Base-by-base conservation (phyloP, 2,888 invertebrate genomes). In the Trachelus iudaicus region DNA sequence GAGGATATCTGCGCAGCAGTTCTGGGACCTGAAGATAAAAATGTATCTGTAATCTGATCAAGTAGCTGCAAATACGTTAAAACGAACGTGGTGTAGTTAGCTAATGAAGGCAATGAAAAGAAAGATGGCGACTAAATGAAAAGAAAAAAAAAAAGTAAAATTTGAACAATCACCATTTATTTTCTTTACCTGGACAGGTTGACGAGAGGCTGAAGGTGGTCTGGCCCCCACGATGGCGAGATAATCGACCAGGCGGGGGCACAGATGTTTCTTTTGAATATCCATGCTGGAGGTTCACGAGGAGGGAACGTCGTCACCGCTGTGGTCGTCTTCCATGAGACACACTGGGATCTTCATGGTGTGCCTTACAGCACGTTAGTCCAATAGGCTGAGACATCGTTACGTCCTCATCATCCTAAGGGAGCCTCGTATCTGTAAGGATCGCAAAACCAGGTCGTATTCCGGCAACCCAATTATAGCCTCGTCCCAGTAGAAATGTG, bases 201-300 rank as follows among this genome's bases (percentile, higher is more conserved):
- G 95, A 82, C 95, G 94, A 85, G 97, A 94, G 83, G 94, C 92
- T 87, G 94, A 93, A 74, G 94, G 95, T 73, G 97, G 96, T 84
- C 96, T 94, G 40, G 97, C 97, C 87, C 99, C 99, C 87, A 99
- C 98, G 89, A 99, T 97, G 86, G 99, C 97, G 91, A 99, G 94
- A 93, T 99, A 99, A 94, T 99, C 99, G 93, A 97, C 96, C 89
- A 97, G 93, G 86, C 97, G 95, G 89, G 97, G 97, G 91, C 97
- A 97, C 87, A 97, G 92, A 89, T 95, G 95, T 91, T 96, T 95
- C 90, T 95, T 95, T 92, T 97, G 97, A 85, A 94, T 93, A 89
- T 95, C 95, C 91, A 91, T 91, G 81, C 77, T 81, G 80, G 81
- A 77, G 31, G 73, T 81, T 84, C 83, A 79, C 81, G 35, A 35